Conservation (phyloP, 2,113 vertebrate species). For the Elgaria multicarinata region DNA sequence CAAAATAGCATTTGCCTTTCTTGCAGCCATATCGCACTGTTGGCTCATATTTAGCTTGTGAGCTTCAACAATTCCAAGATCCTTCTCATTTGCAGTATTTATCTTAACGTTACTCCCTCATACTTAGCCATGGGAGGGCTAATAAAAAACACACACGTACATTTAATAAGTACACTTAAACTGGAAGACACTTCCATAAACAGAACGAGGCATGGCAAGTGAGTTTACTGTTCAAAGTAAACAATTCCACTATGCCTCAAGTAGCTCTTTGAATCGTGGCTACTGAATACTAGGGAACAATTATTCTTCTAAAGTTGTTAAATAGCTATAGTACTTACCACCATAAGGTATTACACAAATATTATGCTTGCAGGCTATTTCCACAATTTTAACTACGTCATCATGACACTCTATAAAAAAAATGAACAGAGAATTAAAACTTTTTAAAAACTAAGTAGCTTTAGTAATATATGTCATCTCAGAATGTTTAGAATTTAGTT, state of each 20-base stretch:
- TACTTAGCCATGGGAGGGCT: slow-evolving; percentile 35
- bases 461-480: background rate
- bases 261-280: background rate
- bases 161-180: background rate
- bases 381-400: slow-evolving; percentile 96
- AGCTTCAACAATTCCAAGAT: too few species aligned
- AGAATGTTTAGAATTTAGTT: background rate
- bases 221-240: background rate
- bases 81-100: too few species aligned
- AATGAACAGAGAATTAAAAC: slow-evolving; percentile 51
- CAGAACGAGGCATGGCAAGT: background rate
- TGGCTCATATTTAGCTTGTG: too few species aligned
- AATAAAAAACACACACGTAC: background rate
- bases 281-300: background rate
- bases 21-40: too few species aligned
- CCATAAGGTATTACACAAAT: slow-evolving; percentile 97
- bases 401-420: slow-evolving; percentile 87
- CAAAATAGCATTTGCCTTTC: too few species aligned
- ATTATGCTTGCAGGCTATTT: slow-evolving; percentile 93
- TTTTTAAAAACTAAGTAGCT: background rate
- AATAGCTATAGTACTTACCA: slow-evolving; percentile 82
- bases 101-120: slow-evolving; percentile 10
- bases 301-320: background rate
- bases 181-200: background rate
- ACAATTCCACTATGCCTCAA: background rate